Evolutionary conservation across 30 jellyfish, hydroid and myxozoan species (phyloP).

Genomic region (Pseudorhiza aurosa): DNA sequence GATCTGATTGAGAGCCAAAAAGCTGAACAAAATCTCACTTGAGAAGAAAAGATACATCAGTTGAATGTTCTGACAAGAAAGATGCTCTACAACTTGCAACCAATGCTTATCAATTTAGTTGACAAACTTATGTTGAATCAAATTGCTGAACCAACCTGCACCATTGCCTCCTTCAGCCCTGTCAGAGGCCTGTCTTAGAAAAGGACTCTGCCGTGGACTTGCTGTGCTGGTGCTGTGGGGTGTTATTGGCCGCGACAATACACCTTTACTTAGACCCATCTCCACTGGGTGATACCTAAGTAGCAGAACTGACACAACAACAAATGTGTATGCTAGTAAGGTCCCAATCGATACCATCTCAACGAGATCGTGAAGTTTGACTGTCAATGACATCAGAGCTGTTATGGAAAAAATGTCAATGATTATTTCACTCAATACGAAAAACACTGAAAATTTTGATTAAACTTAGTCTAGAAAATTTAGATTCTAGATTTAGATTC

Average conservation of each 20-base stretch:
- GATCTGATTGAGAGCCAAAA: too few species aligned
- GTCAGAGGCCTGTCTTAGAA: background rate
- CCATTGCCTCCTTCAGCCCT: slow-evolving; percentile 29
- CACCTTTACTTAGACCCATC: slow-evolving; percentile 70
- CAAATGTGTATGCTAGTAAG: slow-evolving; percentile 85
- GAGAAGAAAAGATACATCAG: too few species aligned
- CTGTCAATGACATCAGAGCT: slow-evolving; percentile 71
- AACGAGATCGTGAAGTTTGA: slow-evolving; percentile 72
- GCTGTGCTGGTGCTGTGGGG: slow-evolving; percentile 7
- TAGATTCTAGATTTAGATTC: too few species aligned
- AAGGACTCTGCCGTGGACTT: slow-evolving; percentile 12
- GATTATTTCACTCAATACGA: too few species aligned
- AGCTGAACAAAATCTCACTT: too few species aligned
- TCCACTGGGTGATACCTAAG: slow-evolving; percentile 74
- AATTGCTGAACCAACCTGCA: too few species aligned
- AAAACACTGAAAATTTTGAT: too few species aligned
- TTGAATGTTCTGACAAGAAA: too few species aligned
- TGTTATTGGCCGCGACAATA: slow-evolving; percentile 24
- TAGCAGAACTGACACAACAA: slow-evolving; percentile 75
- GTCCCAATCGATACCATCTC: slow-evolving; percentile 97
- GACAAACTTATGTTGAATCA: too few species aligned
- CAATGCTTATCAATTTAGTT: too few species aligned
- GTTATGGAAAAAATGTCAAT: slow-evolving; percentile 13
- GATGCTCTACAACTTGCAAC: too few species aligned
- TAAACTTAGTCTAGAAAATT: too few species aligned